Conservation (phyloP, 2,888 invertebrate species). For the Ormyrus rosae region DNA sequence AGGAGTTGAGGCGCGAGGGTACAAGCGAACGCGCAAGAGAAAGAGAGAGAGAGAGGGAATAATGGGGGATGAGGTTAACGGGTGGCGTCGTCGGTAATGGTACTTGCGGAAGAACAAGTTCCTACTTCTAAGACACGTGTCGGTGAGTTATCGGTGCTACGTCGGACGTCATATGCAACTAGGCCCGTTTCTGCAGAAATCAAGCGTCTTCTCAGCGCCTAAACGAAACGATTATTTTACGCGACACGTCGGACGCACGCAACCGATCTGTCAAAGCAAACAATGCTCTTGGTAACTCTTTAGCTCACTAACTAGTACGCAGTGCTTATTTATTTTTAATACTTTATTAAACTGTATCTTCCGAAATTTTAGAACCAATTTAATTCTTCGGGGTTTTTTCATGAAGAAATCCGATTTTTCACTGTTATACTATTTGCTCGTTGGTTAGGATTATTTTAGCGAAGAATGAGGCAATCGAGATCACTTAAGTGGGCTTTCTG, state of each 20-base stretch:
- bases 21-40: slow-evolving; percentile 9
- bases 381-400: too few relatives aligned
- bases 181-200: slow-evolving; percentile 11
- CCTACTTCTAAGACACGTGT: slow-evolving; percentile 24
- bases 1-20: neutral
- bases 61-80: slow-evolving; percentile 13
- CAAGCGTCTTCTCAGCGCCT: neutral
- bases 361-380: too few relatives aligned
- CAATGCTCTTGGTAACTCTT: neutral
- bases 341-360: too few relatives aligned
- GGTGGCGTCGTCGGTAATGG: slow-evolving; percentile 23
- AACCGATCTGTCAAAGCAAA: neutral
- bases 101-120: slow-evolving; percentile 23
- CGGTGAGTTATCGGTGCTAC: slow-evolving; percentile 17
- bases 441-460: neutral
- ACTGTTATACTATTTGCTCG: neutral
- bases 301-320: neutral
- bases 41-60: slow-evolving; percentile 14
- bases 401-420: too few relatives aligned
- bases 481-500: slow-evolving; percentile 19
- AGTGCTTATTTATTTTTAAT: too few relatives aligned
- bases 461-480: slow-evolving; percentile 10
- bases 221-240: slow-evolving; percentile 6
- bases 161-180: slow-evolving; percentile 23
- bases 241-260: neutral